These are phyloP conservation scores for Timema podura DNA, from an alignment of 2,888 invertebrate species.

Conservation along the genomic window DNA sequence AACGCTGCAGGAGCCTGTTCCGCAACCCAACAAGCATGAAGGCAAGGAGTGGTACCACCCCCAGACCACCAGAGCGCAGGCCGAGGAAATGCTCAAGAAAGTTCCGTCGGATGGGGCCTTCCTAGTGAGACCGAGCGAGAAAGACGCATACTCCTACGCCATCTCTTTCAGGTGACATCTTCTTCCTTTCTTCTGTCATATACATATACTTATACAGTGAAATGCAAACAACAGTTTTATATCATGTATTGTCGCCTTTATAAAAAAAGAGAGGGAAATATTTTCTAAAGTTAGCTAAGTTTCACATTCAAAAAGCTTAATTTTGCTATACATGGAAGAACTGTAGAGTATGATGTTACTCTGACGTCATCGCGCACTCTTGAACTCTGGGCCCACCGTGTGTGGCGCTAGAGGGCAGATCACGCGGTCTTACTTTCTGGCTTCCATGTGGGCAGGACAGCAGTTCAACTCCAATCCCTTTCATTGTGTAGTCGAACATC, in stretches of 20 bases:
- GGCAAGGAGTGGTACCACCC: conserved; percentile 91
- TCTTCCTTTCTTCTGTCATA: background rate
- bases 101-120: conserved; percentile 90
- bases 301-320: no score
- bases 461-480: no score
- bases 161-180: conserved; percentile 79
- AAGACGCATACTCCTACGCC: conserved; percentile 79
- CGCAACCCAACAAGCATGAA: conserved; percentile 92
- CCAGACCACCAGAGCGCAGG: conserved; percentile 70
- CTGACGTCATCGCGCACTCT: no score
- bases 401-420: no score
- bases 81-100: conserved; percentile 83
- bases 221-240: background rate
- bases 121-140: conserved; percentile 86
- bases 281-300: no score
- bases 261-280: background rate
- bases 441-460: no score
- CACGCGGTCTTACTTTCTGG: no score
- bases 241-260: conserved; percentile 1
- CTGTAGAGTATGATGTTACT: no score
- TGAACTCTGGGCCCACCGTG: no score
- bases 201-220: background rate
- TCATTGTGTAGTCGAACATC: no score
- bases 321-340: no score
- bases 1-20: conserved; percentile 83